Evolutionary conservation across 2,888 invertebrate genomes (phyloP), one percentile per base, ranked within the genome.

Genomic region (Labia minor): DNA sequence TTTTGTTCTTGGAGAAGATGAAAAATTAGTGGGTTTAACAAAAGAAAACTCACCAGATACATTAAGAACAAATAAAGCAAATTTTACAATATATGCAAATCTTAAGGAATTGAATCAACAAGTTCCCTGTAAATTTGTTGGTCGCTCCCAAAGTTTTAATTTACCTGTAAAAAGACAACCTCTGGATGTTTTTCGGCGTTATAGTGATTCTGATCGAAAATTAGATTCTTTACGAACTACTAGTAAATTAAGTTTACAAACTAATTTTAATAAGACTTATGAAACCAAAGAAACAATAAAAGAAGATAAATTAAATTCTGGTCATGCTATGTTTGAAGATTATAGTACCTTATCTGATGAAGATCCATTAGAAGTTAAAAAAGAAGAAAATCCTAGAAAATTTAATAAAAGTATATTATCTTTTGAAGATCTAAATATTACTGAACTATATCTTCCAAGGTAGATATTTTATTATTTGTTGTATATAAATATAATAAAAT

Each of bases 1-100:
- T 8, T 89, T 89, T 75, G 86, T 88, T 2, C 75, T 89, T 63
- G 88, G 88, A 19, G 88, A 88, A 61, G 65, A 65, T 61, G 65
- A 65, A 65, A 18, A 65, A 65, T 65, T 65, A 19, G 49, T 65
- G 14, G 61, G 65, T 14, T 16, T 65, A 65, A 61, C 18, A 65
- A 20, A 49, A 2, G 19, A 65, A 66, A 20, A 61, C 14, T 21
- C 64, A 6, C 37, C 37, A 14, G 21, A 66, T 6, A 20, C 19
- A 64, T 11, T 10, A 66, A 65, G 19, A 63, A 62, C n/a, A 20
- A 21, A 65, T 18, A 62, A 37, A 21, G 26, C n/a, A 19, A 16
- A 62, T 21, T 37, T 67, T 3, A 11, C 21, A 16, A 33, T 37
- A 11, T n/a, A 26, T 4, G n/a, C 18, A 62, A 63, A 11, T 26